Conservation (phyloP, 2,113 vertebrate genomes). For the Centropristis striata region DNA sequence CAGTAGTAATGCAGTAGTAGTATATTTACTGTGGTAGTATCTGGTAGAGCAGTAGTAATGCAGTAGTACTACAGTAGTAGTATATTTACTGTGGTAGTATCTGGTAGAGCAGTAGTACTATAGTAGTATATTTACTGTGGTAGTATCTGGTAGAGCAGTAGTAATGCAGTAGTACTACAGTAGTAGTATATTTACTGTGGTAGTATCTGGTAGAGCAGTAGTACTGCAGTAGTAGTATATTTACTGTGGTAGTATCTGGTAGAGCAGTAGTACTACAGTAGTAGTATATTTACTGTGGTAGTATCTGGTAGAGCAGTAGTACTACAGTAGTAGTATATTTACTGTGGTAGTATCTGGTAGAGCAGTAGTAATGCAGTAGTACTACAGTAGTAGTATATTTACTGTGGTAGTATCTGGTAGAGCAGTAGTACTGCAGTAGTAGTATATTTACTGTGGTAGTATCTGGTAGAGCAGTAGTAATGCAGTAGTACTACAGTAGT, state of each 20-base stretch:
- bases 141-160: too few species aligned
- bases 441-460: background rate
- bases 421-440: background rate
- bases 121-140: background rate
- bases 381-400: conserved; percentile 24
- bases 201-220: background rate
- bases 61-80: background rate
- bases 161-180: too few species aligned
- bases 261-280: too few species aligned
- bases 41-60: background rate
- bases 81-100: conserved; percentile 92
- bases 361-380: background rate
- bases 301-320: too few species aligned
- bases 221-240: too few species aligned
- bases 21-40: conserved; percentile 18
- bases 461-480: too few species aligned
- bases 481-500: too few species aligned
- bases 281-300: too few species aligned
- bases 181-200: background rate
- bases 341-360: conserved; percentile 11
- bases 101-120: conserved; percentile 77
- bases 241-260: too few species aligned
- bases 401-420: conserved; percentile 94
- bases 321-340: too few species aligned
- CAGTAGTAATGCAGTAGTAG: too few species aligned